Evolutionary conservation across 1,140 invertebrate genomes (phyloP).

Genomic region (Arion vulgaris): DNA sequence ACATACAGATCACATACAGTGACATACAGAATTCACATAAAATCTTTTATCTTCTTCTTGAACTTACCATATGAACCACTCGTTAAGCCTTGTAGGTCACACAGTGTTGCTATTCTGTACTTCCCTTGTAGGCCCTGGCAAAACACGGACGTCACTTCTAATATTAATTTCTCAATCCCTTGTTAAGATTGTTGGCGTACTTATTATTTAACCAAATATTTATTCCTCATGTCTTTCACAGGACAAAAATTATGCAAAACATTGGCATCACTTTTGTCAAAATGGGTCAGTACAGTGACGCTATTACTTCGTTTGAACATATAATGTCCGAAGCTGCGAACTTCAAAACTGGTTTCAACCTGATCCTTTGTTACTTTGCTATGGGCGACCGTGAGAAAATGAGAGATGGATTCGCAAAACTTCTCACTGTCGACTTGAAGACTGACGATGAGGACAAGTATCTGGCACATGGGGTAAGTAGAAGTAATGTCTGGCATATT

Average conservation of each 20-base stretch:
- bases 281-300: constrained; percentile 96
- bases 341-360: constrained; percentile 89
- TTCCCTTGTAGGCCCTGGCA: too few relatives aligned
- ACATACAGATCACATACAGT: too few relatives aligned
- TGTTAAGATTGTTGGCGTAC: too few relatives aligned
- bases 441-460: constrained; percentile 89
- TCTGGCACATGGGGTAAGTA: constrained; percentile 70
- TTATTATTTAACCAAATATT: too few relatives aligned
- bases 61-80: too few relatives aligned
- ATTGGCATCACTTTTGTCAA: constrained; percentile 96
- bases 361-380: constrained; percentile 94
- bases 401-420: constrained; percentile 90
- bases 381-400: constrained; percentile 95
- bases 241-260: constrained; percentile 98
- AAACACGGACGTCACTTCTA: too few relatives aligned
- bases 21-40: too few relatives aligned
- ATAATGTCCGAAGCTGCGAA: constrained; percentile 96
- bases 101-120: too few relatives aligned
- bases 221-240: constrained; percentile 66
- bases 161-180: too few relatives aligned
- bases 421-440: constrained; percentile 89
- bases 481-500: too few relatives aligned
- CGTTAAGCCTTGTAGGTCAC: too few relatives aligned
- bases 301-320: constrained; percentile 96
- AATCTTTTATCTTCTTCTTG: too few relatives aligned